These are phyloP conservation scores for Thalassaphorura encarpata DNA, from an alignment of 1,140 invertebrate genomes.

Conservation along the genomic window DNA sequence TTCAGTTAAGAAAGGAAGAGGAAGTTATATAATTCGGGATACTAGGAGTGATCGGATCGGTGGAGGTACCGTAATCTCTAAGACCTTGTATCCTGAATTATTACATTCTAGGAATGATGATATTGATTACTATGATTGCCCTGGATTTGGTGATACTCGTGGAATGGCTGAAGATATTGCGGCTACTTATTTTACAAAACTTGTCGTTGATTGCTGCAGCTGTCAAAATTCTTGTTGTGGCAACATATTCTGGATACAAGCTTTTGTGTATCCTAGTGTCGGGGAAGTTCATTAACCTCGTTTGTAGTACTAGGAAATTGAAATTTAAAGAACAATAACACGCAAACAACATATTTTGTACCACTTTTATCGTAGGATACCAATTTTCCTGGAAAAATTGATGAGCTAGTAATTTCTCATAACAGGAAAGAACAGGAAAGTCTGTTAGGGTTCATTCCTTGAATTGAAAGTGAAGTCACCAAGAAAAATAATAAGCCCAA, in stretches of 20 bases:
- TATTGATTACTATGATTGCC: constrained; percentile 21
- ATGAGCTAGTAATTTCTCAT: too few species aligned
- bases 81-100: constrained; percentile 20
- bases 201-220: constrained; percentile 9
- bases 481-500: too few species aligned
- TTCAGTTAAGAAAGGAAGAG: neutral
- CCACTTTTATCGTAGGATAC: too few species aligned
- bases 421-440: too few species aligned
- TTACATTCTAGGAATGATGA: neutral
- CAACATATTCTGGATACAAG: constrained; percentile 14
- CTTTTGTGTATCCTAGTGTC: too few species aligned
- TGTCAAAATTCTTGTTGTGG: constrained; percentile 24
- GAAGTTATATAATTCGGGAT: neutral
- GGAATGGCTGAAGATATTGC: constrained; percentile 20
- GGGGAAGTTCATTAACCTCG: too few species aligned
- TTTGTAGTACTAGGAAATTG: too few species aligned
- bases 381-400: too few species aligned
- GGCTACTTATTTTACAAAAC: constrained; percentile 21
- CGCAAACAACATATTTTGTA: too few species aligned
- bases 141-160: constrained; percentile 29
- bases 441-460: too few species aligned
- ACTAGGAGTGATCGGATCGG: neutral
- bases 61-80: constrained; percentile 7
- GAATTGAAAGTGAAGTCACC: too few species aligned
- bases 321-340: too few species aligned